These are phyloP conservation scores for Tokudaia tokunoshimensis DNA, from an alignment of 2,797 vertebrate species.

Conservation along the genomic window DNA sequence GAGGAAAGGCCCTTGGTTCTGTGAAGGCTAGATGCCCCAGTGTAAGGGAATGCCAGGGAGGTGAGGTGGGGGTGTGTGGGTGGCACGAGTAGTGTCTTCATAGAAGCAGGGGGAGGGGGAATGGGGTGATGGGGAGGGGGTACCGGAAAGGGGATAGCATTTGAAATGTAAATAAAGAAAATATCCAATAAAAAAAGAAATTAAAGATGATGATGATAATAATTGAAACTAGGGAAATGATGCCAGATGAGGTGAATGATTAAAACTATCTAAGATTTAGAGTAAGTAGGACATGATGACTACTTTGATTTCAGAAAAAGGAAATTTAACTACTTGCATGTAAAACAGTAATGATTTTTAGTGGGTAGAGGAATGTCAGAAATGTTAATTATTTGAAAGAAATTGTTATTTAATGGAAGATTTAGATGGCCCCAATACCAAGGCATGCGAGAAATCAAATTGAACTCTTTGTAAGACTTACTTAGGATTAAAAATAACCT, in stretches of 20 bases:
- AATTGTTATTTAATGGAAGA: constrained; percentile 10
- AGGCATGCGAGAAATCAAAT: neutral
- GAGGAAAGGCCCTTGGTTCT: too few relatives aligned
- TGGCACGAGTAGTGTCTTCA: too few relatives aligned
- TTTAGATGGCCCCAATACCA: neutral
- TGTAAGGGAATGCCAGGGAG: too few relatives aligned
- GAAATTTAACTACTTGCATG: neutral
- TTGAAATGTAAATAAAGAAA: too few relatives aligned
- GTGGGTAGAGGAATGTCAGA: neutral
- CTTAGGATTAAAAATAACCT: neutral
- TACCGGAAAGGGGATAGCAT: too few relatives aligned
- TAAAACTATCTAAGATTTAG: neutral
- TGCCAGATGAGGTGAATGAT: neutral
- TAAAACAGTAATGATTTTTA: neutral
- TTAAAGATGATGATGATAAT: too few relatives aligned
- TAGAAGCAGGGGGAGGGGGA: too few relatives aligned
- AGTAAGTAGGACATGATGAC: neutral
- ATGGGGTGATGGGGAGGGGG: too few relatives aligned
- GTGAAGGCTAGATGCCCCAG: too few relatives aligned
- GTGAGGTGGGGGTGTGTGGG: too few relatives aligned
- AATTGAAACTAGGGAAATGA: neutral
- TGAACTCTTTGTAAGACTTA: neutral
- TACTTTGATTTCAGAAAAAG: neutral
- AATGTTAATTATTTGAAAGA: neutral
- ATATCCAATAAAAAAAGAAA: neutral